These are phyloP conservation scores for Zaprionus ghesquierei DNA, from an alignment of 1,140 invertebrate species.

Conservation along the genomic window DNA sequence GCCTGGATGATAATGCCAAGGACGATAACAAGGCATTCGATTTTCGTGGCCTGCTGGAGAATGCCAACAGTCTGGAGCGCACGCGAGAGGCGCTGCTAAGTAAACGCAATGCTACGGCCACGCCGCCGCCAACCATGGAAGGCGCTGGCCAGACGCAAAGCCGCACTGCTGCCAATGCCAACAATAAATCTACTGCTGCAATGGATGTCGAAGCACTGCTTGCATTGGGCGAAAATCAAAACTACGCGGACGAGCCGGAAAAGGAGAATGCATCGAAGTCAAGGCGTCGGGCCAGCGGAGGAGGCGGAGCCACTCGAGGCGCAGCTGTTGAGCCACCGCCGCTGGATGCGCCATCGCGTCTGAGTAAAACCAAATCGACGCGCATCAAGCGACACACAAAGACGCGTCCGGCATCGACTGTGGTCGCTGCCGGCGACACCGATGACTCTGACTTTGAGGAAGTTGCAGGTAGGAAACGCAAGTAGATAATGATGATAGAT, in stretches of 20 bases:
- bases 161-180: too few relatives aligned
- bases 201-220: constrained; percentile 81
- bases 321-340: constrained; percentile 30
- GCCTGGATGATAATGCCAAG: constrained; percentile 55
- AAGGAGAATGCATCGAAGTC: constrained; percentile 25
- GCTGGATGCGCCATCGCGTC: constrained; percentile 50
- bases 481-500: constrained; percentile 52
- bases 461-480: constrained; percentile 84
- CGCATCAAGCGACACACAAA: constrained; percentile 72
- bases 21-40: constrained; percentile 64
- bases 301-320: constrained; percentile 8
- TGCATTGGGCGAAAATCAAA: constrained; percentile 83
- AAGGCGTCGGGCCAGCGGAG: constrained; percentile 17
- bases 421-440: constrained; percentile 82
- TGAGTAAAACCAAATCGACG: constrained; percentile 78
- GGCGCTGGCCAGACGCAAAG: too few relatives aligned
- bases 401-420: constrained; percentile 68
- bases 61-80: constrained; percentile 79
- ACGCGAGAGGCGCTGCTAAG: constrained; percentile 65
- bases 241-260: constrained; percentile 53
- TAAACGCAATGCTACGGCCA: constrained; percentile 42
- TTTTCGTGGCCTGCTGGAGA: constrained; percentile 74
- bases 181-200: neutral
- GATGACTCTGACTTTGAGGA: constrained; percentile 87
- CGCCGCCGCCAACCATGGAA: constrained; percentile 16